Conservation (phyloP, 2,888 invertebrate species). For the Diadegma fenestrale region DNA sequence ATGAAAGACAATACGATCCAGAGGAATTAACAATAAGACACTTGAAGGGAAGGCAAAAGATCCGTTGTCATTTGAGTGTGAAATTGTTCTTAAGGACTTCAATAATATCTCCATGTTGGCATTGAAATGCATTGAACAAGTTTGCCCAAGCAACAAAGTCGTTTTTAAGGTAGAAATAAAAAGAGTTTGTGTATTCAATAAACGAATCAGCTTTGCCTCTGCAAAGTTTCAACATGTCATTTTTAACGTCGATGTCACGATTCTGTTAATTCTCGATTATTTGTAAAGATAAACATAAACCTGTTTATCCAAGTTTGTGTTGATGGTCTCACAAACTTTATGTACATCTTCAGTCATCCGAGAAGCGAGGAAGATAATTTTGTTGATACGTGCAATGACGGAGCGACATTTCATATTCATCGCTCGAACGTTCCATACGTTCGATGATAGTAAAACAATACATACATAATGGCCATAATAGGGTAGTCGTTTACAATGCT, state of each 20-base stretch:
- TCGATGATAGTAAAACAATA: neutral
- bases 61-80: neutral
- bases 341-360: neutral
- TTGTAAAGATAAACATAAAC: neutral
- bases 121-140: neutral
- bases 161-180: no score
- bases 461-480: neutral
- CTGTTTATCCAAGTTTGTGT: neutral
- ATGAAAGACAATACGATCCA: constrained; percentile 21
- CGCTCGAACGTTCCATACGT: neutral
- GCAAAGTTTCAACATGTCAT: neutral
- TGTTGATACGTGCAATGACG: neutral
- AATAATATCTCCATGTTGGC: neutral
- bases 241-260: neutral
- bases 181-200: neutral
- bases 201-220: neutral
- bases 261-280: neutral
- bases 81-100: neutral
- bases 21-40: constrained; percentile 37
- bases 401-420: neutral
- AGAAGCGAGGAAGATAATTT: neutral
- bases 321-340: neutral
- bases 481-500: constrained; percentile 13
- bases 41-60: constrained; percentile 38
- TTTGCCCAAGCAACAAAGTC: no score